These are phyloP conservation scores for Oophaga pumilio DNA, from an alignment of 2,113 vertebrate species.

Conservation along the genomic window DNA sequence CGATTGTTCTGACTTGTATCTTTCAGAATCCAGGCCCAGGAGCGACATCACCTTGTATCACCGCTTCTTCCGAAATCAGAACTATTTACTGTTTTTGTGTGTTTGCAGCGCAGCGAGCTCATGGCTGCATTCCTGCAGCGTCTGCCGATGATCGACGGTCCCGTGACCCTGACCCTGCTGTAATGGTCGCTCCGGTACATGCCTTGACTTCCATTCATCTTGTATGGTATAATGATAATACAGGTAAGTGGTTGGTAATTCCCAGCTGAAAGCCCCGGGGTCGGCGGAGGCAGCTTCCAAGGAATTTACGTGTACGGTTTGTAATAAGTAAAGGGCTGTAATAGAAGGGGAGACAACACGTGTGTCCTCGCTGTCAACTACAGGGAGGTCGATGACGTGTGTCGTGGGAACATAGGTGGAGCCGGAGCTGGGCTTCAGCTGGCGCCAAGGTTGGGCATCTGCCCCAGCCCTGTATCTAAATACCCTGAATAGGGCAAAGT, in stretches of 20 bases:
- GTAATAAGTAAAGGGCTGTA: background rate
- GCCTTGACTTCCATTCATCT: conserved; percentile 9
- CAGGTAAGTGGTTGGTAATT: background rate
- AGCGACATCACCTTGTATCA: background rate
- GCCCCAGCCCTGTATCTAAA: too few relatives aligned
- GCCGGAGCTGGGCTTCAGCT: too few relatives aligned
- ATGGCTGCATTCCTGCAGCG: background rate
- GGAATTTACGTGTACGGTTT: background rate
- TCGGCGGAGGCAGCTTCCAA: background rate
- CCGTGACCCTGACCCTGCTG: background rate
- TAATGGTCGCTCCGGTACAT: conserved; percentile 5
- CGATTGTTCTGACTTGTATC: background rate
- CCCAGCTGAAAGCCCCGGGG: background rate
- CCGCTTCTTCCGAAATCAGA: background rate
- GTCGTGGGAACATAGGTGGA: too few relatives aligned
- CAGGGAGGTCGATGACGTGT: too few relatives aligned
- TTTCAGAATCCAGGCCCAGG: background rate
- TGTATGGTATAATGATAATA: background rate
- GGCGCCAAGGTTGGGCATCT: too few relatives aligned
- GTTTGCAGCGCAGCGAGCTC: background rate
- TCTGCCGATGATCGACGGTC: background rate
- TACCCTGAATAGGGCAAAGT: too few relatives aligned
- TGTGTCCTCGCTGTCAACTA: background rate
- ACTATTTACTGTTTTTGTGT: background rate
- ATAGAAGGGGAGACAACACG: background rate